Evolutionary conservation across 1,140 invertebrate species (phyloP).

Genomic region (Heliconius himera): DNA sequence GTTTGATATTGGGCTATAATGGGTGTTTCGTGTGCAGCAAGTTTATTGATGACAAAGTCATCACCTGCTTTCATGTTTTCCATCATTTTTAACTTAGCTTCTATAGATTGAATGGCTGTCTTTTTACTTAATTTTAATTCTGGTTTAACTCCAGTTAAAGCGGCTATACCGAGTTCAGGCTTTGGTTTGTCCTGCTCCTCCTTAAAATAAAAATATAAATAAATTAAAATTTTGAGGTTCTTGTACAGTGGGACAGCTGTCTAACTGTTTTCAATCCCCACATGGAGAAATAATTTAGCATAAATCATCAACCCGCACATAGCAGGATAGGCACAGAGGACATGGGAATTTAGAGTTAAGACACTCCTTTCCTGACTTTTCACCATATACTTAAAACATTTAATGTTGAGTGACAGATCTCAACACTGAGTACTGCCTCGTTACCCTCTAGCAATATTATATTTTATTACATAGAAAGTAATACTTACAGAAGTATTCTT

Average conservation of each 20-base stretch:
- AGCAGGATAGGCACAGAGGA: no score
- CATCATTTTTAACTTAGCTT: constrained; percentile 92
- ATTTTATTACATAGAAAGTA: background rate
- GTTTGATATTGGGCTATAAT: constrained; percentile 86
- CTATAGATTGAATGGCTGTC: constrained; percentile 92
- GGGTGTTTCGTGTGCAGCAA: constrained; percentile 84
- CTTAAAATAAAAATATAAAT: constrained; percentile 69
- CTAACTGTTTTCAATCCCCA: no score
- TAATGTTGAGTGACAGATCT: no score
- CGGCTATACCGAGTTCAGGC: constrained; percentile 88
- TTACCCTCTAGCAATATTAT: no score
- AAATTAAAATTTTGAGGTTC: background rate
- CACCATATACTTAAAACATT: no score
- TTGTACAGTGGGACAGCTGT: no score
- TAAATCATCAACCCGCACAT: no score
- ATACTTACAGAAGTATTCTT: constrained; percentile 82
- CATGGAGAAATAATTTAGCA: no score
- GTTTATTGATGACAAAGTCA: constrained; percentile 88
- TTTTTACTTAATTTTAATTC: constrained; percentile 87
- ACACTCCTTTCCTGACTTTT: no score
- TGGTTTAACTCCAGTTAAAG: constrained; percentile 87
- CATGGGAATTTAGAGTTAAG: no score
- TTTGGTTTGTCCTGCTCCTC: constrained; percentile 88
- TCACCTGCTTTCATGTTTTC: constrained; percentile 85
- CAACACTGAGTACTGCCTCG: no score